Evolutionary conservation across 2,113 vertebrate species (phyloP).

Genomic region (Nematolebias whitei): DNA sequence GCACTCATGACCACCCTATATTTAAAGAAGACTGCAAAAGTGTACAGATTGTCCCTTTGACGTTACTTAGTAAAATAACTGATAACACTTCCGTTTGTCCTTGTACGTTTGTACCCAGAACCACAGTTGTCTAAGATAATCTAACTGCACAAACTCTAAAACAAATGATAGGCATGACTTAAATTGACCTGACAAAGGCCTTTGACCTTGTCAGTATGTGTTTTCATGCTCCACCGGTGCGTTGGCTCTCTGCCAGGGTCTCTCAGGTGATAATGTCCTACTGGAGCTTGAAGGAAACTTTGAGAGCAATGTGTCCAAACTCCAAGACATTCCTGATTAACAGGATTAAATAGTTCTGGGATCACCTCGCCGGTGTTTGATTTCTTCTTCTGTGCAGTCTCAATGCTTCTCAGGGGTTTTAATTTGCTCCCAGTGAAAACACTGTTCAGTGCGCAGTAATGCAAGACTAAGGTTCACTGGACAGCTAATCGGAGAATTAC

Average conservation of each 20-base stretch:
- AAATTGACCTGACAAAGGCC: conserved; percentile 16
- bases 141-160: not conserved
- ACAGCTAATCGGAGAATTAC: conserved; percentile 38
- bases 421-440: conserved; percentile 16
- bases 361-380: not conserved
- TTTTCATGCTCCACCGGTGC: conserved; percentile 13
- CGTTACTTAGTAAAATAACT: conserved; percentile 18
- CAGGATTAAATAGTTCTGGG: conserved; percentile 1
- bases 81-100: conserved; percentile 16
- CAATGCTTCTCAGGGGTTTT: conserved; percentile 11
- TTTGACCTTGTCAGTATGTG: conserved; percentile 25
- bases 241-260: conserved; percentile 19
- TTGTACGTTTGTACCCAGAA: not conserved
- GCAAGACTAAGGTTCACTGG: conserved; percentile 28
- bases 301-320: not conserved
- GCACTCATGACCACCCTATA: not conserved
- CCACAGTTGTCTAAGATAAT: conserved; percentile 1
- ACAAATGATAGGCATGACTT: conserved; percentile 10
- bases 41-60: not conserved
- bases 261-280: conserved; percentile 16
- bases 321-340: conserved; percentile 1
- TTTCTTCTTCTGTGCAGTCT: conserved; percentile 5
- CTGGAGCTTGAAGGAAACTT: conserved; percentile 12
- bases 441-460: conserved; percentile 22
- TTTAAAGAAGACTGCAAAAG: conserved; percentile 4